Conservation (phyloP, 2,888 invertebrate genomes). For the Carpatolechia fugitivella region DNA sequence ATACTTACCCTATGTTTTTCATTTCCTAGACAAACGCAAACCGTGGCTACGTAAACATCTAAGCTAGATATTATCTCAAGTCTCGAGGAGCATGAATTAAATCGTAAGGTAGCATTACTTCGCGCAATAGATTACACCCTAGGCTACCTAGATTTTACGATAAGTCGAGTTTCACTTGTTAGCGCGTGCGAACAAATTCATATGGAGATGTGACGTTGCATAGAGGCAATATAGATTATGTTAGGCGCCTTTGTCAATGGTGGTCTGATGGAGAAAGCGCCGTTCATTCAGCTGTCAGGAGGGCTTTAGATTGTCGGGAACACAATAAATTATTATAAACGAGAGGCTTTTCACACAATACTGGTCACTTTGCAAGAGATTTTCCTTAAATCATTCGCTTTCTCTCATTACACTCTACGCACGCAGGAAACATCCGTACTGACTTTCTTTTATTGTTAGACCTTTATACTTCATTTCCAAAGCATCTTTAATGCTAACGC, state of each 20-base stretch:
- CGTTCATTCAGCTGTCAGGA: slow-evolving; percentile 2
- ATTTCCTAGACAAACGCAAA: background rate
- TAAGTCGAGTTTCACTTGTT: slow-evolving; percentile 15
- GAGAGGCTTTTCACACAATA: slow-evolving; percentile 3
- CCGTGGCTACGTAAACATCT: background rate
- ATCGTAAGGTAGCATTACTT: slow-evolving; percentile 2
- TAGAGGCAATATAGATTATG: background rate
- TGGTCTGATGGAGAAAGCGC: slow-evolving; percentile 6
- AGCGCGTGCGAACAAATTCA: slow-evolving; percentile 15
- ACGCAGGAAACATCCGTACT: background rate
- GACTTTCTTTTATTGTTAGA: background rate
- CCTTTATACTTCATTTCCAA: background rate
- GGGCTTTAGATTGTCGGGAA: background rate
- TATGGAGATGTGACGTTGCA: slow-evolving; percentile 11
- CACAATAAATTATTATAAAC: slow-evolving; percentile 1
- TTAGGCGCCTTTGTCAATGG: slow-evolving; percentile 4
- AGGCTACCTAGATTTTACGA: background rate
- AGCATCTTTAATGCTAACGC: background rate
- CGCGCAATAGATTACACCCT: background rate
- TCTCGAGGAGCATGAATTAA: slow-evolving; percentile 1
- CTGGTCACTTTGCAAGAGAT: background rate
- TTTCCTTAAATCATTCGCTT: slow-evolving; percentile 1
- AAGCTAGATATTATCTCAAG: slow-evolving; percentile 1
- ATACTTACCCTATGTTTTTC: too few relatives aligned
- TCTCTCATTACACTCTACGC: background rate